Evolutionary conservation across 2,888 invertebrate genomes (phyloP).

Genomic region (Cyrtodaria siliqua): DNA sequence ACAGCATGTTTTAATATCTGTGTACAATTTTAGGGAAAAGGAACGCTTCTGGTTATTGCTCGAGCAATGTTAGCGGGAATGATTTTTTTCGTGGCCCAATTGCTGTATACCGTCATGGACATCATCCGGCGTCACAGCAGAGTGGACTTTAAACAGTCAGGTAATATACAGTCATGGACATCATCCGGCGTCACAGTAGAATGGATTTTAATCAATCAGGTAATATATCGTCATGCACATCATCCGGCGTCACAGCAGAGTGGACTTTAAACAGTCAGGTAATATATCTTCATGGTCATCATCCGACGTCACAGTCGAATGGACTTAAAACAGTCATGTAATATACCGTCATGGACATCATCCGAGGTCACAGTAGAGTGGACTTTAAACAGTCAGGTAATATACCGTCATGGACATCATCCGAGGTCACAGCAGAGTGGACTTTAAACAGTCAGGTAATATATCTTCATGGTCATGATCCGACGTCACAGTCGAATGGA

Average conservation of each 20-base stretch:
- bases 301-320: conserved; percentile 82
- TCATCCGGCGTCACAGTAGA: conserved; percentile 82
- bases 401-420: conserved; percentile 83
- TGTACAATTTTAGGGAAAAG: conserved; percentile 61
- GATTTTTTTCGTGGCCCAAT: conserved; percentile 81
- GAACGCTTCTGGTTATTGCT: conserved; percentile 73
- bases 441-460: conserved; percentile 82
- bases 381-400: conserved; percentile 82
- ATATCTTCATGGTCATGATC: conserved; percentile 81
- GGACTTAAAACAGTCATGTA: conserved; percentile 81
- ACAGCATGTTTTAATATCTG: no score
- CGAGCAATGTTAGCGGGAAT: conserved; percentile 76
- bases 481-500: conserved; percentile 82
- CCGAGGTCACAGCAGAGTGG: conserved; percentile 80
- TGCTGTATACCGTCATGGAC: conserved; percentile 80
- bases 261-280: conserved; percentile 82
- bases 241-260: conserved; percentile 81
- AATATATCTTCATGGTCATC: conserved; percentile 80
- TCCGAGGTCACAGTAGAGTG: conserved; percentile 82
- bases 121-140: conserved; percentile 83
- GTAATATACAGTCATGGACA: conserved; percentile 79
- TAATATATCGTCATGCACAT: conserved; percentile 80
- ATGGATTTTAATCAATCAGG: conserved; percentile 82
- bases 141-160: conserved; percentile 81
- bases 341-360: conserved; percentile 81